phyloP scores from a whole-genome alignment of 2,888 invertebrate species.

The Pocota personata region DNA sequence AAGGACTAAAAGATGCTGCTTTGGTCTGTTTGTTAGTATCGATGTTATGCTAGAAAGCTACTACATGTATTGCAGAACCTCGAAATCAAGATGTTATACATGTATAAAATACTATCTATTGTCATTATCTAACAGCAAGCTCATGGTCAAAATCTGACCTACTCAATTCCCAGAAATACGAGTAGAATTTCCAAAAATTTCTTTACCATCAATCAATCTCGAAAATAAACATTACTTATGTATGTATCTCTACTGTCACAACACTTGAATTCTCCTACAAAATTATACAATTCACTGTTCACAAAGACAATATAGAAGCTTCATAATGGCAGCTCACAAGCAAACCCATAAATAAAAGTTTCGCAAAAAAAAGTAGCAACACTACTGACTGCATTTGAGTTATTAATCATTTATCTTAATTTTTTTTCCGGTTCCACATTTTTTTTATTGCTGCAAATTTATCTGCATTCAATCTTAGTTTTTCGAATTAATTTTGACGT shows the following conservation, averaged over 20 bases:
- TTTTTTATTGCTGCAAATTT: not conserved
- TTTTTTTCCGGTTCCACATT: not conserved
- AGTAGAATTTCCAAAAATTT: not conserved
- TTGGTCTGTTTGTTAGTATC: no score
- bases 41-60: no score
- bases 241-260: not conserved
- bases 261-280: not conserved
- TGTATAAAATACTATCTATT: no score
- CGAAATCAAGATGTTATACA: no score
- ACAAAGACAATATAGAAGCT: not conserved
- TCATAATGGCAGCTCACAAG: not conserved
- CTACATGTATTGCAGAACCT: no score
- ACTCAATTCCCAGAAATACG: not conserved
- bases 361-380: not conserved
- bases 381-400: not conserved
- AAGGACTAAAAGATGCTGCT: no score
- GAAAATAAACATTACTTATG: not conserved
- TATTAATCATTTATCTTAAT: conserved; percentile 4
- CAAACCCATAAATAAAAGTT: not conserved
- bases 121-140: not conserved
- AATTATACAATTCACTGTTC: not conserved
- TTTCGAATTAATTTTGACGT: conserved; percentile 16
- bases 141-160: not conserved
- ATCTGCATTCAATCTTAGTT: conserved; percentile 29
- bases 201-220: not conserved